Evolutionary conservation across 23 tunicate genomes (phyloP), one percentile per base, ranked within the genome.

Genomic region (Ascidia mentula): DNA sequence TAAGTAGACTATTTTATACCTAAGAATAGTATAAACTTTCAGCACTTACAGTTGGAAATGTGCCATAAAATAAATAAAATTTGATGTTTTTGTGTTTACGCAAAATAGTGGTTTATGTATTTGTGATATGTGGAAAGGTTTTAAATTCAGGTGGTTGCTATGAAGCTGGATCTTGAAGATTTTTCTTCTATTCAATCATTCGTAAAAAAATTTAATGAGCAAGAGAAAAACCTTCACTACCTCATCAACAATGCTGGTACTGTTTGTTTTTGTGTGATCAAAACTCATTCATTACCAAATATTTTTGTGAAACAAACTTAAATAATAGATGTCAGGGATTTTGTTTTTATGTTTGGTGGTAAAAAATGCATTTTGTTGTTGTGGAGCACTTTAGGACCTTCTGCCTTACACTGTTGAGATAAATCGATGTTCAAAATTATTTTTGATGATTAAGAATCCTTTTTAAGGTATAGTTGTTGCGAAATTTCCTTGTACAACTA

Each of bases 221-320:
- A 77, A 26, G 76, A 80, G 33, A 24, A 80, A 35, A 24, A 80
- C 24, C 37, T 80, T 34, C 77, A 80, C 37, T 65, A 32, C 9
- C 75, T 80, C 20, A 37, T 80, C 24, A 80, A 80, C 75, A 80
- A 80, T 65, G 84, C 84, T 61, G 84, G 76, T 80, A 3, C 2
- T 26, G 1, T 53, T 5, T 20, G 65, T 53, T 53, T 53, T 9
- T 9, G 1, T n/a, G n/a, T n/a, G n/a, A n/a, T n/a, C n/a, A n/a
- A n/a, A n/a, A n/a, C n/a, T n/a, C n/a, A n/a, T n/a, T n/a, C n/a
- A n/a, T n/a, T n/a, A n/a, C n/a, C n/a, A n/a, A n/a, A n/a, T n/a
- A n/a, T n/a, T n/a, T n/a, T n/a, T n/a, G n/a, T n/a, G n/a, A n/a
- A n/a, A n/a, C n/a, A n/a, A n/a, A n/a, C n/a, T n/a, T n/a, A n/a